Evolutionary conservation across 2,113 vertebrate genomes (phyloP).

Genomic region (Taxidea taxus): DNA sequence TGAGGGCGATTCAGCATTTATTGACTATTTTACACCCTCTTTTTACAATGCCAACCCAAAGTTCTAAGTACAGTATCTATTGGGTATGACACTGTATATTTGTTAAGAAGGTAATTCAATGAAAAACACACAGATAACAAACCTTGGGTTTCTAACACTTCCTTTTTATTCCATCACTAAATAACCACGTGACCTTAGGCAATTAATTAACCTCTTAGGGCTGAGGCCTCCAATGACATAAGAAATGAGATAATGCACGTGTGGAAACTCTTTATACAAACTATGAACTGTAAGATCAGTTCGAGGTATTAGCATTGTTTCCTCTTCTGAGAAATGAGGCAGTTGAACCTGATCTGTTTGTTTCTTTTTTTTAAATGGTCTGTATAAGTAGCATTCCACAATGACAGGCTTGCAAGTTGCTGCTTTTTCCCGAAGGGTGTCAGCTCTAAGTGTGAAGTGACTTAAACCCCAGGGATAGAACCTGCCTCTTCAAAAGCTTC

Average conservation of each 20-base stretch:
- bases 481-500: not conserved
- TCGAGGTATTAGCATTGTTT: not conserved
- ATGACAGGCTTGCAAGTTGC: too few species aligned
- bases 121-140: slow-evolving; percentile 17
- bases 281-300: not conserved
- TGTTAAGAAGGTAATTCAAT: slow-evolving; percentile 4
- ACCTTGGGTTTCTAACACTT: not conserved
- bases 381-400: not conserved
- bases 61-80: not conserved
- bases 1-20: not conserved
- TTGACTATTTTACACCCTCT: not conserved
- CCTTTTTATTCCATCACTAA: not conserved
- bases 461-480: not conserved
- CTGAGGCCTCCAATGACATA: not conserved
- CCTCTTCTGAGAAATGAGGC: slow-evolving; percentile 4
- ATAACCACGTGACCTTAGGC: not conserved
- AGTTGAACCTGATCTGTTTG: not conserved
- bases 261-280: not conserved
- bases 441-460: not conserved
- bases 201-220: not conserved
- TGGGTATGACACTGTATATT: not conserved
- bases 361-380: not conserved
- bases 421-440: not conserved
- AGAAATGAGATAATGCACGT: not conserved
- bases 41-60: not conserved